Base-by-base conservation (phyloP, 2,113 vertebrate species). In the Ptychochromis oligacanthus region DNA sequence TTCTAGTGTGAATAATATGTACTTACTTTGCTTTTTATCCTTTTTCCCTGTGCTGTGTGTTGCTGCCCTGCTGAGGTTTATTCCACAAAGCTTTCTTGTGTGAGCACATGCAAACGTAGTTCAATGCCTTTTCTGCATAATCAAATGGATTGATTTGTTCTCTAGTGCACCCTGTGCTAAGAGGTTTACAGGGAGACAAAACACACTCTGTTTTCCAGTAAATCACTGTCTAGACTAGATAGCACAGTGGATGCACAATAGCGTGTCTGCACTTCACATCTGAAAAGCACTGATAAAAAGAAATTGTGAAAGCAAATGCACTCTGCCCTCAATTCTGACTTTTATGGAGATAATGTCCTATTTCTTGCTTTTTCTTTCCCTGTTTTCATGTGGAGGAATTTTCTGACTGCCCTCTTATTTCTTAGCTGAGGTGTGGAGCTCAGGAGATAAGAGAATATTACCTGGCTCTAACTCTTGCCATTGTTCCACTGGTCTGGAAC, bases 381-480 rank as follows among this genome's bases (percentile, higher is more conserved):
- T 13, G 17, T 57, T 72, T 86, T 87, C 65, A 64, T 54, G 74
- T 43, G 31, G 61, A 70, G 54, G 61, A 85, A 78, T 82, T 77
- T 40, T 82, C 40, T 9, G 7, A 60, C 28, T 52, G 34, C 38
- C 43, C 78, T 80, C 74, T 79, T 89, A 55, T 79, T 79, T 74
- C 87, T 78, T 70, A 18, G 83, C 80, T 28, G 65, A 52, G 80
- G 84, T 80, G 75, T 83, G 89, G 80, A 67, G 82, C 84, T 26
- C 4, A 2, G 0, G 10, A 81, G 92, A 93, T 92, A 91, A 92
- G 83, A 86, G 74, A 88, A 86, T 91, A 92, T 90, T 89, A 91
- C 89, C 85, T 86, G 75, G 88, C 78, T 67, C 83, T 61, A 79
- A 84, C 83, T 36, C 81, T n/a, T 34, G 65, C 85, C 81, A 86